These are phyloP conservation scores for Prinia subflava DNA, from an alignment of 2,113 vertebrate genomes.

Conservation along the genomic window DNA sequence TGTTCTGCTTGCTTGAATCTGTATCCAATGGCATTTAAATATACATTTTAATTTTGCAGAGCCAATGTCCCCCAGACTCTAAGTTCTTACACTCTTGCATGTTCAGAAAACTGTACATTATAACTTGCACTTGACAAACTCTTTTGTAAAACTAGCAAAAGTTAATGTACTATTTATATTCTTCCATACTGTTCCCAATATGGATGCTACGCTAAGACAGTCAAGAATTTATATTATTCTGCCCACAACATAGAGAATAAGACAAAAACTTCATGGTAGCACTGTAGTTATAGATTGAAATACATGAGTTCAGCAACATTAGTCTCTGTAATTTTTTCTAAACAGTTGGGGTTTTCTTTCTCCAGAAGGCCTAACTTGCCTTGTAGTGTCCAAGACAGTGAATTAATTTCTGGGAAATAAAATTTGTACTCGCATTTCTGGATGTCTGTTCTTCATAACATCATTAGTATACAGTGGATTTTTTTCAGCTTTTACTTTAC, in stretches of 20 bases:
- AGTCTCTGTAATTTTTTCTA: neutral
- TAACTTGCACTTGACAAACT: neutral
- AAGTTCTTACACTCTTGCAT: neutral
- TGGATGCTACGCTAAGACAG: neutral
- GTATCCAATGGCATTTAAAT: neutral
- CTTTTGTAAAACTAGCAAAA: neutral
- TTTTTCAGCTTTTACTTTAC: neutral
- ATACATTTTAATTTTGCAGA: neutral
- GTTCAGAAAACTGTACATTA: neutral
- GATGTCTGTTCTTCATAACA: neutral
- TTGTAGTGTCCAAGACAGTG: neutral
- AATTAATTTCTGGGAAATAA: neutral
- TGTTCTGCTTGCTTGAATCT: neutral
- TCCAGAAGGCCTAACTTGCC: neutral
- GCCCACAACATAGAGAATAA: neutral
- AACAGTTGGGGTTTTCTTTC: accelerated
- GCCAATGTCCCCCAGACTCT: neutral
- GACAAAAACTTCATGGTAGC: neutral
- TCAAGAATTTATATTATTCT: neutral
- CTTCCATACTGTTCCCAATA: accelerated
- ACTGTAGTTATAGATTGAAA: neutral
- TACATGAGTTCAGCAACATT: neutral
- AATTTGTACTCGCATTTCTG: neutral
- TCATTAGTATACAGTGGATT: neutral
- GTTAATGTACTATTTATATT: neutral